Conservation (phyloP, 2,888 invertebrate genomes). For the Geophilus truncorum region DNA sequence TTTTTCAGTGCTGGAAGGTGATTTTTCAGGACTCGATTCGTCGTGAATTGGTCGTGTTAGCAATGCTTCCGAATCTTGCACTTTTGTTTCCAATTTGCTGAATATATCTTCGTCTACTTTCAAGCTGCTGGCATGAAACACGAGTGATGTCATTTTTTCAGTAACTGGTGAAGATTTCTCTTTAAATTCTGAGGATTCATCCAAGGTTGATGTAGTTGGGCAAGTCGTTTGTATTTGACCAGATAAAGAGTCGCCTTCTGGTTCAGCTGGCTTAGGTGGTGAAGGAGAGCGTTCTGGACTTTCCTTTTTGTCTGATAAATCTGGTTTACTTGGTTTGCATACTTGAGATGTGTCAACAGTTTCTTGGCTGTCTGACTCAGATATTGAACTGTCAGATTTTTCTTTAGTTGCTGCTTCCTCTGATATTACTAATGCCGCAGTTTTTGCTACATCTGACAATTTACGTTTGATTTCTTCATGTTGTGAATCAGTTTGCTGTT, state of each 20-base stretch:
- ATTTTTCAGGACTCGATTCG: not conserved
- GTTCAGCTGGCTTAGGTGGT: not conserved
- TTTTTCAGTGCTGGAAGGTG: not conserved
- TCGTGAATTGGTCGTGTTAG: not conserved
- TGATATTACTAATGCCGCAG: not conserved
- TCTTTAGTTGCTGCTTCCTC: not conserved
- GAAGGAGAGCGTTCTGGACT: not conserved
- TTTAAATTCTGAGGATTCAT: not conserved
- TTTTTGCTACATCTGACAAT: constrained; percentile 27
- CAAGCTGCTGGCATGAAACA: not conserved
- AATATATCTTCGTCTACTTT: not conserved
- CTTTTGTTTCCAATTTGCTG: not conserved
- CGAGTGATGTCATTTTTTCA: not conserved
- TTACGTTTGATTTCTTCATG: too few relatives aligned
- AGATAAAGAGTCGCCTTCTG: too few relatives aligned
- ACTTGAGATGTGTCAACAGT: not conserved
- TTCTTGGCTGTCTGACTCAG: not conserved
- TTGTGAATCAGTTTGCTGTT: too few relatives aligned
- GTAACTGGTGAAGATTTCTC: not conserved
- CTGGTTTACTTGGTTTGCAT: not conserved
- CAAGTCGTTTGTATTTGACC: too few relatives aligned
- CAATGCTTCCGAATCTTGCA: not conserved
- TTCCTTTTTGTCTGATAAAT: not conserved
- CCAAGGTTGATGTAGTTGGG: too few relatives aligned
- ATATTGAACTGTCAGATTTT: not conserved